phyloP scores from a whole-genome alignment of 2,888 invertebrate species.

The Asteroscopus sphinx region DNA sequence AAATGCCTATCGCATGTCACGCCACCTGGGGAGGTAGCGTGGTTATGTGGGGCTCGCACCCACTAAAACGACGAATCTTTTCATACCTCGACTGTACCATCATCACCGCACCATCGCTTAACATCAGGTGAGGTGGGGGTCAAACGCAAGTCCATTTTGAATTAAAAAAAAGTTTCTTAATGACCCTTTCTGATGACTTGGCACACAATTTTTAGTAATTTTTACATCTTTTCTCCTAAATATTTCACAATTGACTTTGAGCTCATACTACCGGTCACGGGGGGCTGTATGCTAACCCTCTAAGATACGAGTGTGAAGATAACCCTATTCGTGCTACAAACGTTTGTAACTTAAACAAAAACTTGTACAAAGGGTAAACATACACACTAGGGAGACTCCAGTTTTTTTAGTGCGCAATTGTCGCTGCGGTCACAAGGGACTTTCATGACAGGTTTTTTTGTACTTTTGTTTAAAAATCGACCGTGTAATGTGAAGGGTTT shows the following conservation, averaged over 20 bases:
- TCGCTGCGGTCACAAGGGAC: constrained; percentile 70
- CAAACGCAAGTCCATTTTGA: no score
- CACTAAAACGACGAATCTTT: no score
- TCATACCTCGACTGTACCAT: no score
- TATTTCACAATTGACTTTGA: background rate
- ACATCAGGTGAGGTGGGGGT: no score
- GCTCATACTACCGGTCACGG: background rate
- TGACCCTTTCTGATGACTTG: no score
- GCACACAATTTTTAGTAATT: no score
- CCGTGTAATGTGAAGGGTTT: constrained; percentile 54
- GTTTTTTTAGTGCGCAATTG: constrained; percentile 68
- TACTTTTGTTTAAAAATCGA: constrained; percentile 57
- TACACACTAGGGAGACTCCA: constrained; percentile 43
- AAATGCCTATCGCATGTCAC: no score
- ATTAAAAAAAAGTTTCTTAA: no score
- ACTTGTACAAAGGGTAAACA: constrained; percentile 60
- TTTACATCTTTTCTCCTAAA: no score
- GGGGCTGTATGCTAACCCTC: constrained; percentile 36
- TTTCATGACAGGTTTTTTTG: constrained; percentile 53
- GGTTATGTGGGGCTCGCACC: no score
- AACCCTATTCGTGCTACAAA: constrained; percentile 59
- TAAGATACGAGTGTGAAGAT: constrained; percentile 47
- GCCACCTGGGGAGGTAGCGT: no score
- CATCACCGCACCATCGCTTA: no score
- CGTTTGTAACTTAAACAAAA: constrained; percentile 60